Evolutionary conservation across 2,113 vertebrate genomes (phyloP).

Genomic region (Alectura lathami): DNA sequence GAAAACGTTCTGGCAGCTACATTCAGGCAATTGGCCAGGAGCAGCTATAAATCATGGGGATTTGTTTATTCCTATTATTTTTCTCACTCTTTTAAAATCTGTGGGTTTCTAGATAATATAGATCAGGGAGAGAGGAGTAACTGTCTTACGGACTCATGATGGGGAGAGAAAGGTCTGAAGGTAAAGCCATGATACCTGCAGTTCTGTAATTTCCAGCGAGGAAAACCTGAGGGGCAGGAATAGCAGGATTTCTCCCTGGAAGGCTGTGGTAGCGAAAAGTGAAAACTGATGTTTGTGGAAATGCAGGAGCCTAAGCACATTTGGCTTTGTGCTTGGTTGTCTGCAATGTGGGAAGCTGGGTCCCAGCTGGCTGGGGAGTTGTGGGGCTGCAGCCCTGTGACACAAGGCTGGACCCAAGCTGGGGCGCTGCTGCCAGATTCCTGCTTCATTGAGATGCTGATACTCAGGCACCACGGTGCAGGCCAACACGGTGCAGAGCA

Average conservation of each 20-base stretch:
- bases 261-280: background rate
- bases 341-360: background rate
- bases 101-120: background rate
- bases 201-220: background rate
- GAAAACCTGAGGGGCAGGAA: background rate
- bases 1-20: conserved; percentile 32
- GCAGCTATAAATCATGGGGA: conserved; percentile 1
- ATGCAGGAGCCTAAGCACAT: fast-evolving
- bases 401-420: background rate
- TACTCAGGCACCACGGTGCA: background rate
- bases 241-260: background rate
- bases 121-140: background rate
- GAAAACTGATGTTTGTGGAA: background rate
- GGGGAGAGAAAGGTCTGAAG: background rate
- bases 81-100: background rate
- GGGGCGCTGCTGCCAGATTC: background rate
- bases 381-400: background rate
- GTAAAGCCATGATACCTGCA: background rate
- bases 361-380: no score
- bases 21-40: conserved; percentile 13
- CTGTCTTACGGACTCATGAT: background rate
- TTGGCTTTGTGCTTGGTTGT: background rate
- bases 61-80: background rate
- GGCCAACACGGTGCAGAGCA: fast-evolving
- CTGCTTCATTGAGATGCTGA: background rate